These are phyloP conservation scores for Orchestia grillus DNA, from an alignment of 1,140 invertebrate species.

Conservation along the genomic window DNA sequence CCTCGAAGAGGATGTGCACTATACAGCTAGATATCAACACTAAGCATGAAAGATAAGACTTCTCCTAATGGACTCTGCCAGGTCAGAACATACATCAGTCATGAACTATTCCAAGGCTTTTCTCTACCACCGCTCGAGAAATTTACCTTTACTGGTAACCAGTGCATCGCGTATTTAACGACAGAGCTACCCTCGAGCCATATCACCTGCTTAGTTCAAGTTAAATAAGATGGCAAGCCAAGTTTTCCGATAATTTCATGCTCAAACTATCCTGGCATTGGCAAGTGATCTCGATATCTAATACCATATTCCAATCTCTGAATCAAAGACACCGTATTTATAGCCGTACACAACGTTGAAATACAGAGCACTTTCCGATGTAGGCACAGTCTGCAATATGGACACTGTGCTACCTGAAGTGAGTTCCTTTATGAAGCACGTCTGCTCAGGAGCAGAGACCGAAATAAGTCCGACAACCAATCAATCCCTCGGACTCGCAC, in stretches of 20 bases:
- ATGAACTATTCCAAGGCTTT: not conserved
- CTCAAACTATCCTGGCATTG: not conserved
- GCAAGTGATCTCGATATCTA: not conserved
- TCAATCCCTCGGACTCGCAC: not conserved
- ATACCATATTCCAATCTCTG: not conserved
- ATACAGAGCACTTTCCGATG: not conserved
- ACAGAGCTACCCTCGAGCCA: not conserved
- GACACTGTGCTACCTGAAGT: too few relatives aligned
- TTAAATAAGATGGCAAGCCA: not conserved
- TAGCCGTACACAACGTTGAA: not conserved
- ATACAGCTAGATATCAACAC: not conserved
- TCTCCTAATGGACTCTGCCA: not conserved
- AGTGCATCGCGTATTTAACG: not conserved
- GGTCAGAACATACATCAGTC: not conserved
- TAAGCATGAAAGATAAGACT: not conserved
- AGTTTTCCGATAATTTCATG: not conserved
- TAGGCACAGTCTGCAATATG: not conserved
- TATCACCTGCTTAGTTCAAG: not conserved
- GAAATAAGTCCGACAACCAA: not conserved
- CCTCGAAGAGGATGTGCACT: not conserved
- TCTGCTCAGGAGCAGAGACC: not conserved
- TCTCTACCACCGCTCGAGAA: not conserved
- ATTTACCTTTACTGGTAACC: too few relatives aligned
- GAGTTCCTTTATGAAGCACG: not conserved
- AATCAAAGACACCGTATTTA: not conserved